A percentile compares a stretch with the other conserved stretches of the same genome.
Conservation (phyloP, 2,113 vertebrate genomes). For the Bagarius yarrelli region DNA sequence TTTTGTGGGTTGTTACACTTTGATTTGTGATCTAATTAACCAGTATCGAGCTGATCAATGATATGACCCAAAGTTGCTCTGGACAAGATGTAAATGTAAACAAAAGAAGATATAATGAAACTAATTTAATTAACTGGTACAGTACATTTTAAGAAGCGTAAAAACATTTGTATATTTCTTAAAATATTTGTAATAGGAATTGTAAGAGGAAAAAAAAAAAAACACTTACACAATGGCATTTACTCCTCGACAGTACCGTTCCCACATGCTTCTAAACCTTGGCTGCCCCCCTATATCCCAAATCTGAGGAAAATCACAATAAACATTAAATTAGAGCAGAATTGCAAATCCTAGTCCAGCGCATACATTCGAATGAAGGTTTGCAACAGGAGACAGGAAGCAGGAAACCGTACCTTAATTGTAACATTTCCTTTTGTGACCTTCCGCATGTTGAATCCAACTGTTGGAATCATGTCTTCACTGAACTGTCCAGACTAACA, state of each 20-base stretch:
- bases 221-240: slow-evolving; percentile 96
- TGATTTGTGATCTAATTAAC: too few species aligned
- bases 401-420: slow-evolving; percentile 68
- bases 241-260: slow-evolving; percentile 95
- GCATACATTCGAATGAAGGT: not conserved
- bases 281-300: slow-evolving; percentile 99
- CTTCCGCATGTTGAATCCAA: slow-evolving; percentile 88
- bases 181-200: too few species aligned
- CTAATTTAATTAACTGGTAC: not conserved
- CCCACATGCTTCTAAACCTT: slow-evolving; percentile 99
- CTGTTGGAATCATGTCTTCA: slow-evolving; percentile 89
- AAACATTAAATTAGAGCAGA: not conserved
- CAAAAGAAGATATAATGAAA: not conserved
- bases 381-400: not conserved
- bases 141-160: not conserved
- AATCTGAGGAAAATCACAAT: slow-evolving; percentile 71
- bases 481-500: slow-evolving; percentile 82
- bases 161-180: not conserved
- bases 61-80: too few species aligned
- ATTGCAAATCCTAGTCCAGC: not conserved
- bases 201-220: not conserved
- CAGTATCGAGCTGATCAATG: too few species aligned
- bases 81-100: too few species aligned
- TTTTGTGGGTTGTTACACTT: too few species aligned
- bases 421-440: slow-evolving; percentile 80